Percentiles rank a stretch among this genome's conserved stretches.
phyloP scores from a whole-genome alignment of 2,797 vertebrate species.

The Sebastes dallii region DNA sequence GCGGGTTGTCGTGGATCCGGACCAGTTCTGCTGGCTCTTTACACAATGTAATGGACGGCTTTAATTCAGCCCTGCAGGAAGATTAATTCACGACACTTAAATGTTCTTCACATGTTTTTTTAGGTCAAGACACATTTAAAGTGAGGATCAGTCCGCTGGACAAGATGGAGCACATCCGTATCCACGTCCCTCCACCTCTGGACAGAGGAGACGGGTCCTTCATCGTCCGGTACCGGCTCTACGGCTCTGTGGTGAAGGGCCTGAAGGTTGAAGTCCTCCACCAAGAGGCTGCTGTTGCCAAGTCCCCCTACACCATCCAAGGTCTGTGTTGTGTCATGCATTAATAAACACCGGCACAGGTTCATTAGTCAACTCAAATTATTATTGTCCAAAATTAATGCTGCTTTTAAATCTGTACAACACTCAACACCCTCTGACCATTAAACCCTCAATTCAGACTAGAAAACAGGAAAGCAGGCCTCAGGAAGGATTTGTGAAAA shows the following conservation, averaged over 20 bases:
- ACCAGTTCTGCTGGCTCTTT: no score
- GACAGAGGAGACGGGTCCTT: constrained; percentile 93
- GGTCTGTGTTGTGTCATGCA: constrained; percentile 61
- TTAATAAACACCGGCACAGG: background rate
- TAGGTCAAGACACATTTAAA: constrained; percentile 86
- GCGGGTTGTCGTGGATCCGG: no score
- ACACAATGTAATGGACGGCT: background rate
- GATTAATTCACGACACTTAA: background rate
- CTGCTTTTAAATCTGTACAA: no score
- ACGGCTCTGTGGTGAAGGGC: constrained; percentile 82
- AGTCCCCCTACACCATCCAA: constrained; percentile 88
- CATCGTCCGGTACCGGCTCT: constrained; percentile 89
- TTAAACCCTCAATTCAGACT: no score
- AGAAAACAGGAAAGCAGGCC: no score
- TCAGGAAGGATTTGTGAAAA: no score
- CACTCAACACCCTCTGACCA: no score
- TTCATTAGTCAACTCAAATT: background rate
- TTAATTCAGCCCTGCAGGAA: background rate
- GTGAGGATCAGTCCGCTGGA: constrained; percentile 87
- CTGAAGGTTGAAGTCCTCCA: constrained; percentile 87
- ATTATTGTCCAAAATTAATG: background rate
- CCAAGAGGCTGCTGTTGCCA: constrained; percentile 82
- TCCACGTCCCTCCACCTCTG: constrained; percentile 86
- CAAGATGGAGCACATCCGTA: constrained; percentile 82
- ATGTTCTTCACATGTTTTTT: background rate